Conservation (phyloP, 2,888 invertebrate genomes). For the Callosobruchus maculatus region DNA sequence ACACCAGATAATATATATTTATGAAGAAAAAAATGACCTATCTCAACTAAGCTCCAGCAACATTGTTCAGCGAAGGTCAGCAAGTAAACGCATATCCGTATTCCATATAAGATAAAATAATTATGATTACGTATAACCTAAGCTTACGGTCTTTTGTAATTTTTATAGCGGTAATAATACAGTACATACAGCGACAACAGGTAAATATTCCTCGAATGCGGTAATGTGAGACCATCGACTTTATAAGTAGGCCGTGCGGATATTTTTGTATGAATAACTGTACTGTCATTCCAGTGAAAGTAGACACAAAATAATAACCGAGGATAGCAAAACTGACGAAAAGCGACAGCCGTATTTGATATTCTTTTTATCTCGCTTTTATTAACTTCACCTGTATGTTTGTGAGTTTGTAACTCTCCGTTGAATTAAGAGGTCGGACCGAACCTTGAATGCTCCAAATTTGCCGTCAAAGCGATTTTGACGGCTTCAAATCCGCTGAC, state of each 20-base stretch:
- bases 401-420: too few species aligned
- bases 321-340: not conserved
- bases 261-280: not conserved
- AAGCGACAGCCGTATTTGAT: too few species aligned
- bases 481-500: too few species aligned
- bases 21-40: not conserved
- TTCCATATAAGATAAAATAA: not conserved
- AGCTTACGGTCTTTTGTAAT: not conserved
- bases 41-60: not conserved
- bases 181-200: not conserved
- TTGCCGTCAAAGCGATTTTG: too few species aligned
- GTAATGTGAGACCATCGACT: not conserved
- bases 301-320: not conserved
- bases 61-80: not conserved
- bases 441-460: too few species aligned
- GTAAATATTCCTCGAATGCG: not conserved
- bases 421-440: too few species aligned
- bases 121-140: not conserved
- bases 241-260: not conserved
- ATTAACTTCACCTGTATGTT: too few species aligned
- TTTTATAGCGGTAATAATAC: not conserved
- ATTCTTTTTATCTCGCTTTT: too few species aligned
- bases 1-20: not conserved
- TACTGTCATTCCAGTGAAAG: not conserved
- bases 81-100: not conserved